Base-by-base conservation (phyloP, 2,888 invertebrate genomes). In the Saturnia japonica region DNA sequence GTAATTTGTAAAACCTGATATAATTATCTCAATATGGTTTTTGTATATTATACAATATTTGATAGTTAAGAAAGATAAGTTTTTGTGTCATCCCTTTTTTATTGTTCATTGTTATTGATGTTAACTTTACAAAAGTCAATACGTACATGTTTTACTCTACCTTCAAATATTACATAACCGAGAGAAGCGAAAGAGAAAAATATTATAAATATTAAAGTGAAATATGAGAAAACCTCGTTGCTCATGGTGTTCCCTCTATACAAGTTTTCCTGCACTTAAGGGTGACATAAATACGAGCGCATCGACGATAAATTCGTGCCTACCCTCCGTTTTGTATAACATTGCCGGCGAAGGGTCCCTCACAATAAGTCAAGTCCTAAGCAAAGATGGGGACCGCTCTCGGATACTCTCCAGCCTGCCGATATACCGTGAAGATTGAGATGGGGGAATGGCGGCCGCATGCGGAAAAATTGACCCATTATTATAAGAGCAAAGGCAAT, bases 331-430 rank as follows among this genome's bases (percentile, higher is more conserved):
- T 85, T 86, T 85, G 85, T 82, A 80, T 75, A 76, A 75, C 79
- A 77, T 78, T 81, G 81, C 82, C 79, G 77, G 78, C 81, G 80
- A 75, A 77, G 78, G 80, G 83, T 76, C 80, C 80, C 78, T 73
- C 81, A 84, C 87, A 84, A 87, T 88, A 88, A 89, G 89, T 88
- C 89, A 88, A 88, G 89, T 81, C 81, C 84, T 85, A 78, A 84
- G 84, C 82, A 87, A 88, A 88, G 87, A 84, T 75, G 78, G 80
- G 80, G 81, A 77, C 81, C 80, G 78, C 81, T 78, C 79, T 76
- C 73, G 57, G 64, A 34, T 40, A 40, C 64, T 72, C 64, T 72
- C 72, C 74, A 75, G 76, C 79, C 74, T 73, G 51, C 47, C 70
- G 66, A 70, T 40, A 54, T 40, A 19, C n/a, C 54, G 54, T 43